These are phyloP conservation scores for Coranthus polyacanthus DNA, from an alignment of 2,797 vertebrate genomes.

Conservation along the genomic window DNA sequence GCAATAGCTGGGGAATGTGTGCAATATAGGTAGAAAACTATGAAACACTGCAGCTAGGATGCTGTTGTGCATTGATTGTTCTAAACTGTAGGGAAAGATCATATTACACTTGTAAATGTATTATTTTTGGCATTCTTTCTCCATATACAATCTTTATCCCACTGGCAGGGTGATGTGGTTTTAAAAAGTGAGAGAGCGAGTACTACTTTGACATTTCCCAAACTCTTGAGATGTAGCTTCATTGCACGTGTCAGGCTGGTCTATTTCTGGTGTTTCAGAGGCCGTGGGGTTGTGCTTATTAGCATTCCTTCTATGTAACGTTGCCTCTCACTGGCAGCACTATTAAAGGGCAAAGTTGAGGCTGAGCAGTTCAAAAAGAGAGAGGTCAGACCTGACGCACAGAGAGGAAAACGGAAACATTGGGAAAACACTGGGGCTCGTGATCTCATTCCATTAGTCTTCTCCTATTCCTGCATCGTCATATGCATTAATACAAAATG, in stretches of 20 bases:
- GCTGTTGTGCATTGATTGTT: constrained; percentile 23
- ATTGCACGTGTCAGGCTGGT: constrained; percentile 32
- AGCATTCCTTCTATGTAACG: constrained; percentile 63
- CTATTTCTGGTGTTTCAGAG: constrained; percentile 49
- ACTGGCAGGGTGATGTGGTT: constrained; percentile 8
- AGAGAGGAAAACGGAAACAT: constrained; percentile 24
- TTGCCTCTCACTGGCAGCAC: constrained; percentile 56
- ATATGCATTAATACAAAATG: too few species aligned
- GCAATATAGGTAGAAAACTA: constrained; percentile 57
- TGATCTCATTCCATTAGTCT: too few species aligned
- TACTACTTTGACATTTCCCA: constrained; percentile 36
- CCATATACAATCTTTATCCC: neutral
- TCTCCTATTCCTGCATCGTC: too few species aligned
- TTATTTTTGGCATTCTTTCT: neutral
- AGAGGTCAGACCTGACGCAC: constrained; percentile 40
- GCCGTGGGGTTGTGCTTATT: constrained; percentile 53
- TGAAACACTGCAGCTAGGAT: constrained; percentile 44
- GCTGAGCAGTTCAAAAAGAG: constrained; percentile 57
- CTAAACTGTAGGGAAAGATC: constrained; percentile 25
- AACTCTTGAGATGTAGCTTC: constrained; percentile 41
- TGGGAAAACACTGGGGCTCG: too few species aligned
- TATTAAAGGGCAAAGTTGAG: constrained; percentile 67
- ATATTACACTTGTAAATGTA: neutral
- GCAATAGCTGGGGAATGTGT: constrained; percentile 67
- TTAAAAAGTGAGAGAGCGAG: constrained; percentile 16